phyloP scores from a whole-genome alignment of 2,888 invertebrate species.

The Steinernema carpocapsae region DNA sequence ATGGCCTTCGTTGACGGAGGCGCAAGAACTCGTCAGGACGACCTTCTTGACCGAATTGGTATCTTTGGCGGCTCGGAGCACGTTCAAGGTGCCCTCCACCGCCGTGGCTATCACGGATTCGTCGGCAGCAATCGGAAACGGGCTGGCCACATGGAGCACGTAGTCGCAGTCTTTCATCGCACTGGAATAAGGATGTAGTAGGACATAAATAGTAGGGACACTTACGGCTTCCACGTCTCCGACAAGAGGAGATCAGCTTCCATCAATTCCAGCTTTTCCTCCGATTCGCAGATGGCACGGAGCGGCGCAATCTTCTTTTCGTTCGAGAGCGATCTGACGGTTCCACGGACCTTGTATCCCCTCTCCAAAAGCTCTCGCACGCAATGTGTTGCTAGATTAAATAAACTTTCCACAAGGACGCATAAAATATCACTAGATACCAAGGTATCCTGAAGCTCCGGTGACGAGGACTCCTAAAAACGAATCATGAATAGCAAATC shows the following conservation, averaged over 20 bases:
- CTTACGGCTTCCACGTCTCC: conserved; percentile 53
- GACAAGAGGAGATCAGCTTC: conserved; percentile 63
- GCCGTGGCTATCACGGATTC: conserved; percentile 70
- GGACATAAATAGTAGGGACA: not conserved
- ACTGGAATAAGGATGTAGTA: conserved; percentile 43
- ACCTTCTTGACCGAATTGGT: conserved; percentile 72
- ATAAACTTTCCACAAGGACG: not conserved
- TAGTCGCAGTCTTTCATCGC: conserved; percentile 60
- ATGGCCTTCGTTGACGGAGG: conserved; percentile 70
- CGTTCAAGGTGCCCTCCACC: conserved; percentile 71
- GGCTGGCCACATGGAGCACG: conserved; percentile 67
- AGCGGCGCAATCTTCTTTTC: conserved; percentile 52
- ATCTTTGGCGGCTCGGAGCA: conserved; percentile 71
- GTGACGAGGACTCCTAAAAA: conserved; percentile 72
- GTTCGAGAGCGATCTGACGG: conserved; percentile 65
- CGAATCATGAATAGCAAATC: not conserved
- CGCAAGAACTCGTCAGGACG: conserved; percentile 72
- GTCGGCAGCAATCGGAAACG: conserved; percentile 65
- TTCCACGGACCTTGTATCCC: conserved; percentile 72
- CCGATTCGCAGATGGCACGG: conserved; percentile 38
- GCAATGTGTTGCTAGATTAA: conserved; percentile 70
- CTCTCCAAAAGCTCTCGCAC: conserved; percentile 71
- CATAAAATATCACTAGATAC: not conserved
- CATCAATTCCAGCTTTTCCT: conserved; percentile 55
- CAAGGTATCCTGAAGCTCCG: conserved; percentile 72